Evolutionary conservation across 2,113 vertebrate species (phyloP).

Genomic region (Siniperca chuatsi): DNA sequence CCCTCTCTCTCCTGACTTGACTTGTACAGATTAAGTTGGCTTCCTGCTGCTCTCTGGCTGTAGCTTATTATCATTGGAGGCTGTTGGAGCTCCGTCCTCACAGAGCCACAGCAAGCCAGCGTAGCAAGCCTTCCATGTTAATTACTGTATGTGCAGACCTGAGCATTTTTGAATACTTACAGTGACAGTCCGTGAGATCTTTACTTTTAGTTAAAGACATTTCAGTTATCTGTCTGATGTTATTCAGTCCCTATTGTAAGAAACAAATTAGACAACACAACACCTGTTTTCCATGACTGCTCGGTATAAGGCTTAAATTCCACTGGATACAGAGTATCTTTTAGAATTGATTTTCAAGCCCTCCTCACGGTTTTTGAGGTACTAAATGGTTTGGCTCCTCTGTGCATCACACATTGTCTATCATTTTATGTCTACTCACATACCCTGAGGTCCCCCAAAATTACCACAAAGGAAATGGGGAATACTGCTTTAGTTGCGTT

Average conservation of each 20-base stretch:
- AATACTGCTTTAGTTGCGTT: constrained; percentile 52
- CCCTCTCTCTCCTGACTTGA: constrained; percentile 71
- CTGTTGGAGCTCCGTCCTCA: constrained; percentile 50
- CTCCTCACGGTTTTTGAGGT: constrained; percentile 37
- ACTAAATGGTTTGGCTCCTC: constrained; percentile 51
- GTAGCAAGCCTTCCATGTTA: constrained; percentile 46
- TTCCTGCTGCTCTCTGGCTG: constrained; percentile 55
- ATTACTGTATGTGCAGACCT: constrained; percentile 52
- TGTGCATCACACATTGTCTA: constrained; percentile 51
- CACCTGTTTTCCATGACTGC: constrained; percentile 5
- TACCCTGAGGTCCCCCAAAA: constrained; percentile 46
- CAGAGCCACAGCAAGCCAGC: constrained; percentile 51
- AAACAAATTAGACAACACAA: constrained; percentile 9
- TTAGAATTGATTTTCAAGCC: constrained; percentile 44
- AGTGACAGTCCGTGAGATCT: constrained; percentile 10
- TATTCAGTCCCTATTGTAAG: constrained; percentile 6
- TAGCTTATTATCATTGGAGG: constrained; percentile 67
- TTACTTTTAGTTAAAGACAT: constrained; percentile 5
- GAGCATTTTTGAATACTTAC: constrained; percentile 41
- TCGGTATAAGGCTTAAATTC: not conserved
- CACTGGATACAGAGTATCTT: constrained; percentile 12
- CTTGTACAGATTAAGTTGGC: constrained; percentile 75
- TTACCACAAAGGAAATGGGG: constrained; percentile 57
- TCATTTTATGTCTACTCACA: constrained; percentile 52
- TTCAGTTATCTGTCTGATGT: constrained; percentile 14